Evolutionary conservation across 2,888 invertebrate genomes (phyloP).

Genomic region (Acholoe squamosa): DNA sequence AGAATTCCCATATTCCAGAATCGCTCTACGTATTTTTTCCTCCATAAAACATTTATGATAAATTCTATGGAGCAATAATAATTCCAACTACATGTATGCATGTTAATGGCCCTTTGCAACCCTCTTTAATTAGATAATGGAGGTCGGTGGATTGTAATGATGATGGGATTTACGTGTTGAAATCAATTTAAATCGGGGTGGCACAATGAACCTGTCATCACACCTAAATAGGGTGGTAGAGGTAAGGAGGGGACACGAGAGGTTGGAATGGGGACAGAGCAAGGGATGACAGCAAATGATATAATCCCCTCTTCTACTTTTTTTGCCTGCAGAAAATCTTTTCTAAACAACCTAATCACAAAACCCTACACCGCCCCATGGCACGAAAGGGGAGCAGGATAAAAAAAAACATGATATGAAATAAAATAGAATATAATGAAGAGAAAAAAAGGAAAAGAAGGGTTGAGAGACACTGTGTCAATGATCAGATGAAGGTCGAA

Average conservation of each 20-base stretch:
- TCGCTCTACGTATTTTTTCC: no score
- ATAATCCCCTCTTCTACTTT: no score
- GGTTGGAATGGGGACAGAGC: not conserved
- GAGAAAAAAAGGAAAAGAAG: not conserved
- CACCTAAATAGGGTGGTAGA: not conserved
- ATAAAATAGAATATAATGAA: not conserved
- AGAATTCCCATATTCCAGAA: no score
- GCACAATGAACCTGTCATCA: not conserved
- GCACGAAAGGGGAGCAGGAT: not conserved
- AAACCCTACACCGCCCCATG: not conserved
- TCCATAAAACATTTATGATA: no score
- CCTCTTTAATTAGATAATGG: not conserved
- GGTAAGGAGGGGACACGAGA: not conserved
- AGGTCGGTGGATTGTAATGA: not conserved
- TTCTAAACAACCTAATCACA: constrained; percentile 7
- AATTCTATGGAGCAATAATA: no score
- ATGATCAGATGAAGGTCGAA: not conserved
- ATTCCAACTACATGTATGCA: no score
- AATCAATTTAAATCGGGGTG: constrained; percentile 25
- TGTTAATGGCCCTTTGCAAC: not conserved
- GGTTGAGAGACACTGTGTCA: not conserved
- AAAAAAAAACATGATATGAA: not conserved
- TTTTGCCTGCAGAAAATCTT: not conserved
- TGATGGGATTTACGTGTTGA: constrained; percentile 19
- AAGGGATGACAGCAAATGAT: no score